A percentile compares a stretch with the other conserved stretches of the same genome.
Evolutionary conservation across 2,113 vertebrate species (phyloP).

Genomic region (Macheiramphus alcinus): DNA sequence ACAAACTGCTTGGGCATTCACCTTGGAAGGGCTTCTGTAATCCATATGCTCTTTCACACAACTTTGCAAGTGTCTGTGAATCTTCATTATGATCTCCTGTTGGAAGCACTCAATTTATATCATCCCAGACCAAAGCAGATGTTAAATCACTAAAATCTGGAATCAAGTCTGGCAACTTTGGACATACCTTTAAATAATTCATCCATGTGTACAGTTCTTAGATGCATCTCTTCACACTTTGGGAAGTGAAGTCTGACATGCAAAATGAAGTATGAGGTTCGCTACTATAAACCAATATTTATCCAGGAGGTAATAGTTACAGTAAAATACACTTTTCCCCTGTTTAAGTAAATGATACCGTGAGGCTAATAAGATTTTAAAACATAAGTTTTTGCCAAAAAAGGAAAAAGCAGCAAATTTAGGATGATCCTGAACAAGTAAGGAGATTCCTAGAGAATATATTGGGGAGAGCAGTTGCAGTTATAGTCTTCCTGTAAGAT

Average conservation of each 20-base stretch:
- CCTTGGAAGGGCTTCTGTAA: neutral
- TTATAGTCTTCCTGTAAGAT: neutral
- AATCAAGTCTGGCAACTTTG: neutral
- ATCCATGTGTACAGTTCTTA: neutral
- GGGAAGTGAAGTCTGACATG: neutral
- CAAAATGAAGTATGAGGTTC: neutral
- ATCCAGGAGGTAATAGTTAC: neutral
- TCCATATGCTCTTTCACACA: neutral
- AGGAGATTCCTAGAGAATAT: neutral
- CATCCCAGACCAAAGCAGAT: neutral
- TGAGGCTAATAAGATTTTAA: neutral
- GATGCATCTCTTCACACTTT: neutral
- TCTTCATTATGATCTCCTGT: neutral
- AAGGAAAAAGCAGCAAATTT: neutral
- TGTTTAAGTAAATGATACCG: neutral
- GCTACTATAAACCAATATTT: neutral
- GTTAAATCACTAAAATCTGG: neutral
- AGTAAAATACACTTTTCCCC: neutral
- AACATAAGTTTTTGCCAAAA: neutral
- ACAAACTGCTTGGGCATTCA: neutral
- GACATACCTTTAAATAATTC: neutral
- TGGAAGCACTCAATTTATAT: neutral
- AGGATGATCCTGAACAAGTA: neutral
- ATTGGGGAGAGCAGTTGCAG: neutral
- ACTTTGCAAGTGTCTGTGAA: neutral